Conservation (phyloP, 2,888 invertebrate species). For the Rotaria socialis region DNA sequence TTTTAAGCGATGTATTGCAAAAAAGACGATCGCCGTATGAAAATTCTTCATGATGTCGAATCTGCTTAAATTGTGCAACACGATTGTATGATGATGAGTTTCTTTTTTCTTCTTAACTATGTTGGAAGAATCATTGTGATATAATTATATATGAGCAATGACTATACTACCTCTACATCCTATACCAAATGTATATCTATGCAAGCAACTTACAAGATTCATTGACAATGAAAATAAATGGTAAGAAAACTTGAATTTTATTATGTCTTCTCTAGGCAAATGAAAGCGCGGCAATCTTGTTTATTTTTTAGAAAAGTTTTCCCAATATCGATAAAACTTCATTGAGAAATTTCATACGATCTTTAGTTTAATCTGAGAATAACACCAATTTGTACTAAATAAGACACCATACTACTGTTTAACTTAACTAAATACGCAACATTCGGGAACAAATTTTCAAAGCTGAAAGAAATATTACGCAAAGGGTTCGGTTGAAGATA, state of each 20-base stretch:
- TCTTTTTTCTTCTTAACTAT: not conserved
- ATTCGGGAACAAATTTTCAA: not conserved
- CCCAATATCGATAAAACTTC: not conserved
- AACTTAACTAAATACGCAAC: not conserved
- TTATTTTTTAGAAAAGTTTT: not conserved
- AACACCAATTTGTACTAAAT: constrained; percentile 21
- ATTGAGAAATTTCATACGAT: not conserved
- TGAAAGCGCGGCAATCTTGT: not conserved
- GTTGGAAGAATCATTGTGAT: not conserved
- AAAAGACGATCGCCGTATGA: not conserved
- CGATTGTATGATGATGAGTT: not conserved
- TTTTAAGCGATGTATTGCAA: not conserved
- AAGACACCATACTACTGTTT: not conserved
- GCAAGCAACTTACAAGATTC: not conserved
- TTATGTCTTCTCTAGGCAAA: not conserved
- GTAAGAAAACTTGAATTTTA: not conserved
- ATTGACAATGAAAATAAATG: not conserved
- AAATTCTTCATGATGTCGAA: not conserved
- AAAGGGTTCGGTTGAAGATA: not conserved
- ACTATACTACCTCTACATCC: not conserved
- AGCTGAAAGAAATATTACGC: not conserved
- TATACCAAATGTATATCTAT: not conserved
- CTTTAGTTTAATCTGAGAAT: not conserved
- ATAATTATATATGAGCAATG: not conserved
- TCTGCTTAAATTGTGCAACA: not conserved